Conservation (phyloP, 2,888 invertebrate genomes). For the Pteria penguin region DNA sequence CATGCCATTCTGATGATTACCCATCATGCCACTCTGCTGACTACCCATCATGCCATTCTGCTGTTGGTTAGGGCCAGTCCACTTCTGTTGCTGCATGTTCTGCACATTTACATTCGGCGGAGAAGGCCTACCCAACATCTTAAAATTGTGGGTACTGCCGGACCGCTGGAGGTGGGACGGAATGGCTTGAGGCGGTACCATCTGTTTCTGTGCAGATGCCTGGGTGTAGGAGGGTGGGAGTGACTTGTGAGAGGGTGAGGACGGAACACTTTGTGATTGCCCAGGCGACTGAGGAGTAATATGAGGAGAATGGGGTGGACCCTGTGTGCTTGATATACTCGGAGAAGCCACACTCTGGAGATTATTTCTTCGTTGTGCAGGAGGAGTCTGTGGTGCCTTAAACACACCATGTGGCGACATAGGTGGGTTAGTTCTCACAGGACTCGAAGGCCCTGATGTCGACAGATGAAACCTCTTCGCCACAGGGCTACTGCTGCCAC, state of each 20-base stretch:
- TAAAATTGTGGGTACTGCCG: constrained; percentile 48
- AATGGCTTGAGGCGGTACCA: constrained; percentile 29
- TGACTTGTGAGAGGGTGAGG: constrained; percentile 40
- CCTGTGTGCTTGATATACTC: constrained; percentile 59
- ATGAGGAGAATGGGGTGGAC: constrained; percentile 43
- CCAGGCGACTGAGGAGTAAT: constrained; percentile 54
- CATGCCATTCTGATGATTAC: constrained; percentile 31
- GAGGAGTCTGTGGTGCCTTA: constrained; percentile 72
- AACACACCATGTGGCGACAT: constrained; percentile 58
- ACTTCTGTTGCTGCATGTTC: constrained; percentile 66
- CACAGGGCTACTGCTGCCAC: constrained; percentile 72
- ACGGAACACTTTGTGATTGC: constrained; percentile 30
- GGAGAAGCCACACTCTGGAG: constrained; percentile 67
- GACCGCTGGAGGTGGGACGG: constrained; percentile 33
- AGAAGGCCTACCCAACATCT: constrained; percentile 62
- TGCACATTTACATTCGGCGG: constrained; percentile 75
- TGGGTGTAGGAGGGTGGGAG: constrained; percentile 36
- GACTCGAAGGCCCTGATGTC: constrained; percentile 67
- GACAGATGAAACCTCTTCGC: constrained; percentile 71
- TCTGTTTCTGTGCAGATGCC: constrained; percentile 6
- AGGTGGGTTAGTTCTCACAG: constrained; percentile 48
- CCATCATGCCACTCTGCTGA: constrained; percentile 58
- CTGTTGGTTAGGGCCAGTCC: constrained; percentile 37
- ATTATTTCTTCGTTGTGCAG: constrained; percentile 64
- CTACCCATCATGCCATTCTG: constrained; percentile 51